phyloP scores from a whole-genome alignment of 1,140 invertebrate species.

The Aphelenchoides avenae region DNA sequence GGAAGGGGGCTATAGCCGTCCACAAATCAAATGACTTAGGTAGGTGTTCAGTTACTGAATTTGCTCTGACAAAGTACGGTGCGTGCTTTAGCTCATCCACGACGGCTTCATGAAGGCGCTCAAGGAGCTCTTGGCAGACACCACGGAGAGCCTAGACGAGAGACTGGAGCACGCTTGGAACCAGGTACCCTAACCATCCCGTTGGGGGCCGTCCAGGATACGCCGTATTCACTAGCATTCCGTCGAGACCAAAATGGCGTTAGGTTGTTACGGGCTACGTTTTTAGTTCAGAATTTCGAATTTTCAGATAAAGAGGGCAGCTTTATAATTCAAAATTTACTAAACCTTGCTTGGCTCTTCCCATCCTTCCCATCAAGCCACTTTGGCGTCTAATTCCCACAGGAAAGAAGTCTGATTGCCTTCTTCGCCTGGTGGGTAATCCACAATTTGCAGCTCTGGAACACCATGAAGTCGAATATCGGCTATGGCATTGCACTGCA shows the following conservation, averaged over 20 bases:
- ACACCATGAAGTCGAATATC: constrained; percentile 42
- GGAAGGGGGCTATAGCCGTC: no score
- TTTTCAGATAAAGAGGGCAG: no score
- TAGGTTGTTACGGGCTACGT: no score
- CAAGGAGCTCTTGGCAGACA: constrained; percentile 33
- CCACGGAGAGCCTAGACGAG: constrained; percentile 37
- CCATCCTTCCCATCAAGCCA: background rate
- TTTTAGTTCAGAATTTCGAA: no score
- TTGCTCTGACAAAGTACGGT: constrained; percentile 11
- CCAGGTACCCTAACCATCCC: constrained; percentile 10
- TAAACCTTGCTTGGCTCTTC: no score
- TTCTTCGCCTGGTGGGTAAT: background rate
- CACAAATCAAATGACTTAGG: no score
- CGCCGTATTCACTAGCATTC: no score
- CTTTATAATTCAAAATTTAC: no score
- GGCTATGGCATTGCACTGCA: constrained; percentile 45
- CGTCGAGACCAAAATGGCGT: no score
- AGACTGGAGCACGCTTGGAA: constrained; percentile 45
- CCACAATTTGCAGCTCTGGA: constrained; percentile 27
- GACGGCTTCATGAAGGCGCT: constrained; percentile 48
- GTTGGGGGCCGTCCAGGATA: no score
- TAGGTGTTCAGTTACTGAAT: no score
- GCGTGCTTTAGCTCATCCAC: constrained; percentile 42
- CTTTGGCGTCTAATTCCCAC: no score
- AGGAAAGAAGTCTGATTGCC: constrained; percentile 5